Evolutionary conservation across 2,888 invertebrate genomes (phyloP), one percentile per base, ranked within the genome.

Genomic region (Horisme vitalbata): DNA sequence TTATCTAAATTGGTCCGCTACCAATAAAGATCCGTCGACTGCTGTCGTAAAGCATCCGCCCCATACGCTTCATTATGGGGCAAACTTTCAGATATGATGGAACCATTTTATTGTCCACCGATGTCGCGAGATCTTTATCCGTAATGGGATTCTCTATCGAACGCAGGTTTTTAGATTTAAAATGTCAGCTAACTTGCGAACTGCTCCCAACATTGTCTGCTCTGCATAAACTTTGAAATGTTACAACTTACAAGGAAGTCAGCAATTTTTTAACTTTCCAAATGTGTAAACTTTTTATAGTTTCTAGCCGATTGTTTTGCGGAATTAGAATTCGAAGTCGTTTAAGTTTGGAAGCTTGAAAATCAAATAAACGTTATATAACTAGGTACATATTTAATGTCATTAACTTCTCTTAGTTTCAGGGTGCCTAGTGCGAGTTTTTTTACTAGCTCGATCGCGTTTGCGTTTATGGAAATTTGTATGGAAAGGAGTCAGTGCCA

Each of bases 61-160:
- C 87, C 88, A 88, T 89, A 89, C 88, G 89, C 83, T 89, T 88
- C 88, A 89, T 89, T 88, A 89, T 88, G 87, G 88, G 82, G 72
- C 82, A 83, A 89, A 89, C 75, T 88, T 89, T 88, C 84, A 84
- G 89, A 88, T 89, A 88, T 89, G 89, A 88, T 87, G 86, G 83
- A 83, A 84, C 83, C 76, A 78, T 87, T 89, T 88, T 88, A 89
- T 87, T 88, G 89, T 88, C 83, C 83, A 80, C 83, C 84, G 81
- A 86, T 86, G 85, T 87, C 82, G 83, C 83, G 83, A 84, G 88
- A 87, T 88, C 77, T 61, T 79, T 88, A 89, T 89, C 88, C 77
- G 74, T 87, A 89, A 88, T 87, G 78, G 82, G 80, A 76, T 86
- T 81, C 34, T 39, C 53, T 46, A 55, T 46, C 55, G 68, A 68